These are phyloP conservation scores for Troides helena DNA, from an alignment of 2,888 invertebrate species.

Conservation along the genomic window DNA sequence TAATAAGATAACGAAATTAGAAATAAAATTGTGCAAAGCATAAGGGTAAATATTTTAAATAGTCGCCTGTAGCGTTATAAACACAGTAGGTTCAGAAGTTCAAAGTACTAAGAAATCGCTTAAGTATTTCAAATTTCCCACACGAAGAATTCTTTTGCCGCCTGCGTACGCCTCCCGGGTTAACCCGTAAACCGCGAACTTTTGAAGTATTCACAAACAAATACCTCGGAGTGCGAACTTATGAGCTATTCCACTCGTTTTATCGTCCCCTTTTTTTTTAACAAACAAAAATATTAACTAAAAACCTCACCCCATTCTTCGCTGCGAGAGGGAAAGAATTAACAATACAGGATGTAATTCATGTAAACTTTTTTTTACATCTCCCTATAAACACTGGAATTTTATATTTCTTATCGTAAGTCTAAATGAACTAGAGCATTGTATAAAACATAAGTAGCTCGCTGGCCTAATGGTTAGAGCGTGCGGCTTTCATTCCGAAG, in stretches of 20 bases:
- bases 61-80: neutral
- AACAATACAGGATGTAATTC: too few species aligned
- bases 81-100: neutral
- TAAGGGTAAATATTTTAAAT: too few species aligned
- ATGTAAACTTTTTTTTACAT: too few species aligned
- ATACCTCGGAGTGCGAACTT: slow-evolving; percentile 10
- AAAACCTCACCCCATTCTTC: too few species aligned
- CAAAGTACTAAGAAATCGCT: slow-evolving; percentile 4
- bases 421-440: too few species aligned
- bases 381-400: too few species aligned
- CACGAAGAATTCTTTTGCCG: slow-evolving; percentile 16
- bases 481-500: too few species aligned
- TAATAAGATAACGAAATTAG: neutral
- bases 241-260: slow-evolving; percentile 10
- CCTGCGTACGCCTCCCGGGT: slow-evolving; percentile 9
- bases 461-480: too few species aligned
- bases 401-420: too few species aligned
- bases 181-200: slow-evolving; percentile 20
- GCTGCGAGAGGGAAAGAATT: too few species aligned
- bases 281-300: neutral
- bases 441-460: too few species aligned
- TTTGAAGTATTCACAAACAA: slow-evolving; percentile 23
- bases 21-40: neutral
- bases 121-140: slow-evolving; percentile 17
- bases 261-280: neutral